Evolutionary conservation across 2,113 vertebrate genomes (phyloP), one percentile per base, ranked within the genome.

Genomic region (Burhinus bistriatus): DNA sequence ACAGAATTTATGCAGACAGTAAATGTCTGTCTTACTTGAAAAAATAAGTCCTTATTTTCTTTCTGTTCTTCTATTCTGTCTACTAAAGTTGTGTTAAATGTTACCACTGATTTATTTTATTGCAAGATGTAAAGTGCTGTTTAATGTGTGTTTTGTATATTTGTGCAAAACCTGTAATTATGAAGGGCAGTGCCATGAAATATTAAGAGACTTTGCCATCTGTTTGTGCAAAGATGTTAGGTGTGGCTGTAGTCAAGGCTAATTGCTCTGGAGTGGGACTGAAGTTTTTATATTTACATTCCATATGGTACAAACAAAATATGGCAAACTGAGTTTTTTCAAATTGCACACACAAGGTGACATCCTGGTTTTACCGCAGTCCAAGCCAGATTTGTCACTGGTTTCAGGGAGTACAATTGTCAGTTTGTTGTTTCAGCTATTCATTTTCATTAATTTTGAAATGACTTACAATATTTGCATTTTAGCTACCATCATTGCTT

Each of bases 141-240:
- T 61, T 85, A 85, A 95, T 30, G 34, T 15, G 42, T 70, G 73
- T 54, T 94, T 92, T 90, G 58, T 80, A 92, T 95, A 66, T 76
- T 85, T 96, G 81, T 91, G 78, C 81, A 93, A 92, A 94, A 51
- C 58, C 70, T 85, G 71, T 26, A 90, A 62, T 89, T 86, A 86
- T 9, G 38, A 95, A 62, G 93, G 92, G 79, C 85, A 97, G 72
- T 16, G 90, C 78, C 88, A 88, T 90, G 92, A 80, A 93, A 94
- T 96, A 94, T 88, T 88, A 88, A 80, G 85, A 94, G 83, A 64
- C 36, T 88, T 40, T 76, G 40, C 90, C 96, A 93, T 96, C 93
- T 97, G 95, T 83, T 79, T 76, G 66, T 87, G 85, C 54, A 73
- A 73, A 93, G 92, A 83, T 38, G 62, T 77, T 89, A 92, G 88